These are phyloP conservation scores for Lottia gigantea DNA, from an alignment of 2,888 invertebrate species.

Conservation along the genomic window DNA sequence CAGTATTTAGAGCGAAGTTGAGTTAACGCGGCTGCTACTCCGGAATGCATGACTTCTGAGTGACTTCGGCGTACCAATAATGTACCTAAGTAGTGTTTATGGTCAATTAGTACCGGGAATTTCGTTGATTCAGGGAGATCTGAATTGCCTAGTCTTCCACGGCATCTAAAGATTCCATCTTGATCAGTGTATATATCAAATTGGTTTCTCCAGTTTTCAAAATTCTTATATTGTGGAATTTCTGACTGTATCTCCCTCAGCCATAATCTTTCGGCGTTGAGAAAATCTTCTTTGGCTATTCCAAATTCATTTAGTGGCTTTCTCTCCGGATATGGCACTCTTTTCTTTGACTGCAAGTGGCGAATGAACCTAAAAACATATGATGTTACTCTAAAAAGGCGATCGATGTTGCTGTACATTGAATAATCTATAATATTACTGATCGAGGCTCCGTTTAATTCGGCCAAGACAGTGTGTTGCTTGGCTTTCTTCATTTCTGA, in stretches of 20 bases:
- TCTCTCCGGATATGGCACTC: too few species aligned
- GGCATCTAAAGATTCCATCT: not conserved
- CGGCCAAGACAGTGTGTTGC: not conserved
- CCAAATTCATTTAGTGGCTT: too few species aligned
- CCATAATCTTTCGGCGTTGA: not conserved
- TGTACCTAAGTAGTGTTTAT: not conserved
- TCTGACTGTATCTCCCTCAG: not conserved
- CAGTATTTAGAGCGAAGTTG: not conserved
- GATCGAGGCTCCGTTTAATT: too few species aligned
- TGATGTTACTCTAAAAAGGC: not conserved
- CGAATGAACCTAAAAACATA: not conserved
- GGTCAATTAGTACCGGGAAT: not conserved
- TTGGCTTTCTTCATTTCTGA: not conserved
- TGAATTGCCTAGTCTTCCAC: not conserved
- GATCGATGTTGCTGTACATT: not conserved
- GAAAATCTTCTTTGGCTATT: too few species aligned
- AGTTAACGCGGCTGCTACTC: not conserved
- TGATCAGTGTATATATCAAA: not conserved
- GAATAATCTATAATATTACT: not conserved
- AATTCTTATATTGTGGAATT: not conserved
- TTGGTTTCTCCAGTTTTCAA: not conserved
- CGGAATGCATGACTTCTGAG: not conserved
- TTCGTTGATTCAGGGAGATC: not conserved
- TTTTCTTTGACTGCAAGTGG: too few species aligned
- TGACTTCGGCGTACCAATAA: not conserved